Evolutionary conservation across 2,113 vertebrate species (phyloP).

Genomic region (Chelonoidis abingdonii): DNA sequence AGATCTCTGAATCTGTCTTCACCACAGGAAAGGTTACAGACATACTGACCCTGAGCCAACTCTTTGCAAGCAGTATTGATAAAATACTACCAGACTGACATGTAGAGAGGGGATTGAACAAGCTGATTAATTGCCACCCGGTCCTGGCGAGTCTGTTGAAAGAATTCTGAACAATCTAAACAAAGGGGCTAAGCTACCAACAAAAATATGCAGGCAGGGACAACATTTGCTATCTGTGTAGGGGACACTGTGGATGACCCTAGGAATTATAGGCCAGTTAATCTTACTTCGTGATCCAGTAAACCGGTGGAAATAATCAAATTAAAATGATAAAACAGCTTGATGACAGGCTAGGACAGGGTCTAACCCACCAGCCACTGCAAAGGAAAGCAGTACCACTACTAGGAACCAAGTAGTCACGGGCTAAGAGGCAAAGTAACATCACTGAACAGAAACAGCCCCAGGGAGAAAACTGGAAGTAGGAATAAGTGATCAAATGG

Average conservation of each 20-base stretch:
- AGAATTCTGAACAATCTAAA: background rate
- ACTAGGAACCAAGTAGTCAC: background rate
- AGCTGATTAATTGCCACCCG: too few relatives aligned
- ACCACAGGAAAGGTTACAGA: too few relatives aligned
- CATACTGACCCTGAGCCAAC: too few relatives aligned
- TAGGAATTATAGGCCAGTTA: background rate
- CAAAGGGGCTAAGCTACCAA: background rate
- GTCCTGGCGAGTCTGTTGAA: too few relatives aligned
- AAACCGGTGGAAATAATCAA: background rate
- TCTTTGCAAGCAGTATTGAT: too few relatives aligned
- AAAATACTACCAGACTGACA: too few relatives aligned
- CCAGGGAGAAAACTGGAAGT: background rate
- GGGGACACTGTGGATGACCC: background rate
- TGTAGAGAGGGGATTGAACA: too few relatives aligned
- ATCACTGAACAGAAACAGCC: background rate
- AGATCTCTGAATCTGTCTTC: too few relatives aligned
- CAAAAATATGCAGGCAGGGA: too few relatives aligned
- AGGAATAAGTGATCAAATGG: background rate
- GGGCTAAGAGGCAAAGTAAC: background rate
- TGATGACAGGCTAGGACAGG: background rate
- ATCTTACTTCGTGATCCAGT: background rate
- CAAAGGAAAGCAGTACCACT: background rate
- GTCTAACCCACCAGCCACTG: background rate
- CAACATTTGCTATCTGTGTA: background rate
- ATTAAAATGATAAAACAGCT: background rate